Evolutionary conservation across 1,140 invertebrate species (phyloP).

Genomic region (Hydropsyche tenuis): DNA sequence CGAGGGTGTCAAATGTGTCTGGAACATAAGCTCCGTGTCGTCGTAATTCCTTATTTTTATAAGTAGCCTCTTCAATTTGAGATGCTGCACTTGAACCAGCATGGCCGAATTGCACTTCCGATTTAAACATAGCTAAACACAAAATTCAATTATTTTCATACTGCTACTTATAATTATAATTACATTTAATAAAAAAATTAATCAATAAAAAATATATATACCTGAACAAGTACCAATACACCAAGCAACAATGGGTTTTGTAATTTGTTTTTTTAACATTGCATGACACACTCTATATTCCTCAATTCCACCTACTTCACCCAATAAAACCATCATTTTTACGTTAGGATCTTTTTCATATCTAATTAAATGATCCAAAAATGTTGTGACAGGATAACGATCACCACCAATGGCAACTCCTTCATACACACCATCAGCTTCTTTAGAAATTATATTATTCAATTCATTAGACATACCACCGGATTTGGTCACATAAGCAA

Average conservation of each 20-base stretch:
- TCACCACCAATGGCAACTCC: conserved; percentile 99
- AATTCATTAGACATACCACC: conserved; percentile 99
- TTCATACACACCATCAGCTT: conserved; percentile 97
- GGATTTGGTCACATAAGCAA: conserved; percentile 97
- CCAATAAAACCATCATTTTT: conserved; percentile 95
- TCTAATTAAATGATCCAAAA: conserved; percentile 94
- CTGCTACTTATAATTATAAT: no score
- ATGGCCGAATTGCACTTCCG: conserved; percentile 99
- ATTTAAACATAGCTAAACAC: conserved; percentile 83
- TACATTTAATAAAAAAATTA: conserved; percentile 12
- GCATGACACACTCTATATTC: conserved; percentile 97
- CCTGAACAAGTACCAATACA: conserved; percentile 93
- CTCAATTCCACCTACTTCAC: conserved; percentile 99
- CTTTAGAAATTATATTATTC: conserved; percentile 97
- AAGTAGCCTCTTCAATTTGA: conserved; percentile 89
- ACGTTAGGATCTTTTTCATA: conserved; percentile 78
- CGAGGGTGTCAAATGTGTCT: conserved; percentile 91
- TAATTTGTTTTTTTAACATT: conserved; percentile 81
- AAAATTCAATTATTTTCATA: no score
- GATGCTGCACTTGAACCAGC: conserved; percentile 98
- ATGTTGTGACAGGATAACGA: conserved; percentile 97
- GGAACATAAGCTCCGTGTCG: conserved; percentile 90
- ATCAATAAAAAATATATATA: conserved; percentile 38
- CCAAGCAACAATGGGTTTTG: conserved; percentile 97
- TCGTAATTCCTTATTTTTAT: conserved; percentile 89